Base-by-base conservation (phyloP, 2,888 invertebrate genomes). In the Prosapia bicincta region DNA sequence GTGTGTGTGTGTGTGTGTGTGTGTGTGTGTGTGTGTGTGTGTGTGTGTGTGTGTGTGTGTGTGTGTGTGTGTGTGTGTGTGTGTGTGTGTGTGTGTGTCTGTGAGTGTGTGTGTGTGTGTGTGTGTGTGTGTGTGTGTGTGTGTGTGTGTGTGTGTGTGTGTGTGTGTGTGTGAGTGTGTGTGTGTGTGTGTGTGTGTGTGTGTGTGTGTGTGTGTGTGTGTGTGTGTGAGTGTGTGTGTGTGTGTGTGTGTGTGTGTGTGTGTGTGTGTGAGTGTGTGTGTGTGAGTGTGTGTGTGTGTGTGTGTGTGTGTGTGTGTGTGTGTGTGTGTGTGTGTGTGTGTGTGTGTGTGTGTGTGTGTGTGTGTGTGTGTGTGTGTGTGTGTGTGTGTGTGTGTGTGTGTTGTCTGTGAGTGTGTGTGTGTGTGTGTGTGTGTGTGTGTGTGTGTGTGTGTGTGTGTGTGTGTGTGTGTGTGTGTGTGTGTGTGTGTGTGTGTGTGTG, bases 41-140 rank as follows among this genome's bases (percentile, higher is more conserved):
- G 65, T 65, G 65, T 65, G 65, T 65, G 65, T 65, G 65, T 65
- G 65, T 65, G 65, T 65, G 65, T 65, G 65, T 65, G 65, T 65
- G 65, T 65, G 65, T 65, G 65, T 65, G 65, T 65, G 65, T 65
- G 65, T 65, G 65, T 65, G 65, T 65, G 65, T 65, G 65, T 65
- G 65, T 65, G 65, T 65, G 65, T 65, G 65, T 65, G 65, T 65
- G 65, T 65, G 65, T 65, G 65, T 65, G 65, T 65, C 6, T 65
- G 65, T 65, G 65, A 7, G 65, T 65, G 65, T 65, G 65, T 65
- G 65, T 65, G 65, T 65, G 65, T 65, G 65, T 65, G 65, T 65
- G 65, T 65, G 65, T 65, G 65, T 65, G 65, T 65, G 65, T 65
- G 20, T 65, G 65, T 65, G 65, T 65, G 65, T 65, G 65, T 65